phyloP scores from a whole-genome alignment of 1,140 invertebrate genomes.

The Macrosteles quadrilineatus region DNA sequence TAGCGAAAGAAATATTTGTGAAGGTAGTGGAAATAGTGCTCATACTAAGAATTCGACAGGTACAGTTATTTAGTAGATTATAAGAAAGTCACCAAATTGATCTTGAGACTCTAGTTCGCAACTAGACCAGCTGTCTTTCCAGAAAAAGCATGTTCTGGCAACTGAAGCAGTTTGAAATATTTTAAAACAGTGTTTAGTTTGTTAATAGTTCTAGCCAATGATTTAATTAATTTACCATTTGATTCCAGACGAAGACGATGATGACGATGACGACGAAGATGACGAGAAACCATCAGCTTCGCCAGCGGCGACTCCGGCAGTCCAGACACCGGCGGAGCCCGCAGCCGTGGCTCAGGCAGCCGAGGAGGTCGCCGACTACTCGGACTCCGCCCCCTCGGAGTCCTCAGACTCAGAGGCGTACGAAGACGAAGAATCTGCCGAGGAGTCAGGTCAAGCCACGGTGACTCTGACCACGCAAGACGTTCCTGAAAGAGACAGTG shows the following conservation, averaged over 20 bases:
- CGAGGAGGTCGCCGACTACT: conserved; percentile 51
- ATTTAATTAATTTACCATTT: too few relatives aligned
- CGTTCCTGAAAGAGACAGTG: conserved; percentile 46
- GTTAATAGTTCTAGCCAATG: too few relatives aligned
- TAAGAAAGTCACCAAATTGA: too few relatives aligned
- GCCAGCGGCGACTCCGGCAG: conserved; percentile 24
- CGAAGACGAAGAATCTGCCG: conserved; percentile 44
- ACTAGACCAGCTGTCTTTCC: too few relatives aligned
- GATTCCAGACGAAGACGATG: conserved; percentile 53
- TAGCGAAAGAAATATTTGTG: too few relatives aligned
- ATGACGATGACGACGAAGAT: conserved; percentile 69
- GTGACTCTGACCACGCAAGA: conserved; percentile 48
- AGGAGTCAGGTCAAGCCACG: conserved; percentile 46
- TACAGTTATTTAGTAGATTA: too few relatives aligned
- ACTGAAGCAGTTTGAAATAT: too few relatives aligned
- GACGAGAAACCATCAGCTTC: conserved; percentile 29
- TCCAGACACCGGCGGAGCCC: conserved; percentile 30
- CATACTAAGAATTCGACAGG: too few relatives aligned
- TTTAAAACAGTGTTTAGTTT: too few relatives aligned
- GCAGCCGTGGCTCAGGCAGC: conserved; percentile 36
- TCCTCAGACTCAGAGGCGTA: conserved; percentile 48
- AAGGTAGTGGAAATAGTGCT: too few relatives aligned
- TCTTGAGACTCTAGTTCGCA: too few relatives aligned
- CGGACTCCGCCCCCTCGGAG: conserved; percentile 49
- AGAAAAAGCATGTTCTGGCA: too few relatives aligned